Conservation (phyloP, 2,797 vertebrate species). For the Nothura maculosa region DNA sequence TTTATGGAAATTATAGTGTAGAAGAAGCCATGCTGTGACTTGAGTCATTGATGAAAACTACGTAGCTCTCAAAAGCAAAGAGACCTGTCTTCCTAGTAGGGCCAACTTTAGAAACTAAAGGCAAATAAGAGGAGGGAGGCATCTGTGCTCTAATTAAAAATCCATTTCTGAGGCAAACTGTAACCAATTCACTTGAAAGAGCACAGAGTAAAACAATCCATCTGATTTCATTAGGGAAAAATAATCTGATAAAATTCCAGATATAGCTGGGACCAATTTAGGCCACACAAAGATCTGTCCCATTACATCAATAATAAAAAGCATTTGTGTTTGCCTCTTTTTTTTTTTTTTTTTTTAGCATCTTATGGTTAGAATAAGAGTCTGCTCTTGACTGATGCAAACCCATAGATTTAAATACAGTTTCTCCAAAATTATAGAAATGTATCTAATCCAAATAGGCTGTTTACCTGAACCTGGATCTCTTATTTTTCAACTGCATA, state of each 20-base stretch:
- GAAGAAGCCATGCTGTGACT: not conserved
- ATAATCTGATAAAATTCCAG: not conserved
- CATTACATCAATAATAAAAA: not conserved
- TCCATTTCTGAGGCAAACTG: not conserved
- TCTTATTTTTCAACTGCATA: slow-evolving; percentile 76
- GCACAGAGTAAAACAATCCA: not conserved
- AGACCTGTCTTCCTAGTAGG: not conserved
- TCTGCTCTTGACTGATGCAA: not conserved
- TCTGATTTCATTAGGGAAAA: not conserved
- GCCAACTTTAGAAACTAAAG: not conserved
- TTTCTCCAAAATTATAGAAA: not conserved
- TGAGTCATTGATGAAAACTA: not conserved
- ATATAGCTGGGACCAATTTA: rapidly evolving
- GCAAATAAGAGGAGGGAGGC: rapidly evolving
- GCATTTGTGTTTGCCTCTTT: rapidly evolving
- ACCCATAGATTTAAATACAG: not conserved
- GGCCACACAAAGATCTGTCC: not conserved
- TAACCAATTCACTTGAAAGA: not conserved
- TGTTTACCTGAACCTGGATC: slow-evolving; percentile 81
- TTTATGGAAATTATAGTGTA: slow-evolving; percentile 7
- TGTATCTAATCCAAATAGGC: not conserved
- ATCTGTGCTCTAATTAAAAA: not conserved
- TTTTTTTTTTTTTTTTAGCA: rapidly evolving
- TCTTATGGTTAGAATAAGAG: not conserved
- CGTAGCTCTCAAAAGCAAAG: not conserved